Evolutionary conservation across 2,797 vertebrate species (phyloP), one percentile per base, ranked within the genome.

Genomic region (Silurus aristotelis): DNA sequence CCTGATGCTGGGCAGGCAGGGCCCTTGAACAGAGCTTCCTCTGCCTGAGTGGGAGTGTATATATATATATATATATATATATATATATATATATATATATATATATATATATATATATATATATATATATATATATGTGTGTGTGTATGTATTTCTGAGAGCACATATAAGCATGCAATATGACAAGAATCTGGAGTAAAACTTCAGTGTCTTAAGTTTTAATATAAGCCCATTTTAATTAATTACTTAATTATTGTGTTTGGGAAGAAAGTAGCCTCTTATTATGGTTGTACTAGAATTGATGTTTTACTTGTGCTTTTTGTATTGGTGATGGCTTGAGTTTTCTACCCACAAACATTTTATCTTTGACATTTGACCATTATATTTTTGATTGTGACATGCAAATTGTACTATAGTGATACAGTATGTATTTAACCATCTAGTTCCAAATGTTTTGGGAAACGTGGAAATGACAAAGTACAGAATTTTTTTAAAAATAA

Each of bases 1-100:
- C 90, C 93, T 97, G 96, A 98, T 48, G 93, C 92, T 96, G 94
- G 97, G 94, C 97, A 97, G 93, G 90, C 91, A 72, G 87, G 88
- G 87, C 91, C 91, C 78, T 75, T 76, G 77, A 90, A 92, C 93
- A 92, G 90, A 88, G 88, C 89, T 91, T 90, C 89, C 91, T 85
- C 89, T 92, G 90, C 86, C 83, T 83, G 75, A 84, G 75, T 83
- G 67, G 84, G 81, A 82, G 64, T 89, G 80, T 80, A 76, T 83
- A 66, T 70, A 67, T 72, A n/a, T n/a, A n/a, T n/a, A n/a, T n/a
- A n/a, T n/a, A n/a, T n/a, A n/a, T n/a, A n/a, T n/a, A n/a, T 31
- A 15, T 71, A 46, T 82, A 13, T 85, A n/a, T 88, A 46, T 75
- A 19, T 55, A 13, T 71, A 10, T 84, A 6, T 83, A 22, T 83